Evolutionary conservation across 2,888 invertebrate species (phyloP), one percentile per base, ranked within the genome.

Genomic region (Lasioglossum oenotherae): DNA sequence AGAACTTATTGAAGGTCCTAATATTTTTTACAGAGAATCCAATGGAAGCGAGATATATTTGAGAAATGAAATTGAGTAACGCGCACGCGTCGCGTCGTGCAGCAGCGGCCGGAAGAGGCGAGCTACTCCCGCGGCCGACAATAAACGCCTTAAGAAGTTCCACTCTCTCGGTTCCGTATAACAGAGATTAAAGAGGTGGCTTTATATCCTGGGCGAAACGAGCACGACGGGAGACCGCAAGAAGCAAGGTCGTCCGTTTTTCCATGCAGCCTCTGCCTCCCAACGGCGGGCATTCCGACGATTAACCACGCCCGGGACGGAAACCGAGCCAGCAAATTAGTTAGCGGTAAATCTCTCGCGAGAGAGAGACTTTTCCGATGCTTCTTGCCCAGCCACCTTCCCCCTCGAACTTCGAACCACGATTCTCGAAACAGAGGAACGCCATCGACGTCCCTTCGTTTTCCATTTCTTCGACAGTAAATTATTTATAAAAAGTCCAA

Each of bases 111-210:
- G 77, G 69, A 53, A 69, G 49, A 64, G 23, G 23, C 44, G 76
- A 69, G 69, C 49, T 49, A 38, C 78, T 86, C 31, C 85, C 49
- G 75, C 49, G 75, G 35, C 35, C 31, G 81, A 71, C 87, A 82
- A 90, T 88, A 86, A 90, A 90, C 90, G 88, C 89, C 78, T 81
- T 69, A 72, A 81, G 71, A 85, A 85, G 73, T 79, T 82, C 67
- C 78, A 60, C 41, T 44, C 64, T 64, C 2, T 38, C 41, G 76
- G 38, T 38, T 57, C 57, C 49, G 64, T 60, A 76, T 74, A 82
- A 80, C 81, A 80, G 84, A 90, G 90, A 90, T 90, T 90, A 90
- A 89, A 86, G 82, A 84, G 90, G 82, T 72, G 75, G 88, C 84
- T 89, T 89, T 89, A 88, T 90, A 90, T 89, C 79, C 82, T 14